Percentiles rank a stretch among this genome's conserved stretches.
Conservation (phyloP, 2,888 invertebrate genomes). For the Trachelus stipa region DNA sequence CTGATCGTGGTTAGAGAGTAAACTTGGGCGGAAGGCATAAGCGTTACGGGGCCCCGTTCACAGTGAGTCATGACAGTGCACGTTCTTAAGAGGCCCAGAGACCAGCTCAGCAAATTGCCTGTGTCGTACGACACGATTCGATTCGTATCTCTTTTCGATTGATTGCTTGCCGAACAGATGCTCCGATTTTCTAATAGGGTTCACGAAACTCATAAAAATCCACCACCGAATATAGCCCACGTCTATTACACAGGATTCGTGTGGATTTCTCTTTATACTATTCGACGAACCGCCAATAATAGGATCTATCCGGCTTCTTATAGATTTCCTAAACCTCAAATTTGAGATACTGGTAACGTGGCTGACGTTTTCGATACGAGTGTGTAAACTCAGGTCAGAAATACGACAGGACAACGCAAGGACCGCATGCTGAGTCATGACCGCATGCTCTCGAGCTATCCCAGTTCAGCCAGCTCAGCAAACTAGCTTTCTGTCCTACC, state of each 20-base stretch:
- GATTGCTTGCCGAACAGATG: conserved; percentile 3
- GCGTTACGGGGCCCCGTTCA: background rate
- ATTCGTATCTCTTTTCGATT: conserved; percentile 4
- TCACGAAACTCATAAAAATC: background rate
- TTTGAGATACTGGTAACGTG: background rate
- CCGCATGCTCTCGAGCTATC: conserved; percentile 25
- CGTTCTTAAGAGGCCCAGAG: background rate
- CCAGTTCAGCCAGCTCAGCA: conserved; percentile 41
- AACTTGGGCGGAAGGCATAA: background rate
- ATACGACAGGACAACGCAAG: conserved; percentile 40
- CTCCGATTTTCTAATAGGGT: background rate
- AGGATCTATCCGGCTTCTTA: background rate
- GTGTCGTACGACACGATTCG: conserved; percentile 2
- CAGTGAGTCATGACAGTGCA: background rate
- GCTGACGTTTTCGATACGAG: conserved; percentile 1
- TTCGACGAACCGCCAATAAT: background rate
- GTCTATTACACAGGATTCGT: background rate
- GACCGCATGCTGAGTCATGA: conserved; percentile 38
- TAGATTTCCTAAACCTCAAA: background rate
- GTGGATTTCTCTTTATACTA: background rate
- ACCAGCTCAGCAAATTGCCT: conserved; percentile 7
- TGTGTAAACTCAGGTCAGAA: conserved; percentile 46
- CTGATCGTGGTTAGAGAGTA: background rate
- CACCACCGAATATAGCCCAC: background rate
- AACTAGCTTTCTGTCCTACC: conserved; percentile 18